Evolutionary conservation across 2,888 invertebrate genomes (phyloP).

Genomic region (Ectropis crepuscularia): DNA sequence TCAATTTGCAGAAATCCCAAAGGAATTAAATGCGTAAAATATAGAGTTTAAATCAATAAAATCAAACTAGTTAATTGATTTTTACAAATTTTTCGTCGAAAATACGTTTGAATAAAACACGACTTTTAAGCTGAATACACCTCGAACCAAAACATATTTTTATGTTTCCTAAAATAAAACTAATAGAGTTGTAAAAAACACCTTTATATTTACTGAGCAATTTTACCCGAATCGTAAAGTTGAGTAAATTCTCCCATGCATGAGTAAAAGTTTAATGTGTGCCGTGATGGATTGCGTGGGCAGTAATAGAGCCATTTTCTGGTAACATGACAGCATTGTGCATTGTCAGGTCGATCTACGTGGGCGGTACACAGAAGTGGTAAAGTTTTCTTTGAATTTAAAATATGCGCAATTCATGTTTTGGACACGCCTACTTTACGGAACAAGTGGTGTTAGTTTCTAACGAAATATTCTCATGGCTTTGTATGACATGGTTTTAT

Average conservation of each 20-base stretch:
- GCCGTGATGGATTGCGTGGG: constrained; percentile 18
- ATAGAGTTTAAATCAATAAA: too few species aligned
- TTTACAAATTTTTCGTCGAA: too few species aligned
- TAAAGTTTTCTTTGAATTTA: neutral
- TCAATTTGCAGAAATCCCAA: too few species aligned
- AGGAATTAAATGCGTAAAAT: too few species aligned
- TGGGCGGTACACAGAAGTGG: constrained; percentile 6
- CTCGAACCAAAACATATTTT: too few species aligned
- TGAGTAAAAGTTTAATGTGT: constrained; percentile 2
- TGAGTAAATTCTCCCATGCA: neutral
- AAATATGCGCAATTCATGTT: neutral
- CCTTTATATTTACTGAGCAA: too few species aligned
- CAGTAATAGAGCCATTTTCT: constrained; percentile 34
- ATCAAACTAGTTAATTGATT: too few species aligned
- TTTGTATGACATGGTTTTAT: too few species aligned
- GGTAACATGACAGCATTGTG: constrained; percentile 25
- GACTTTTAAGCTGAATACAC: too few species aligned
- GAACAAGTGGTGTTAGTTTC: neutral
- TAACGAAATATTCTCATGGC: neutral
- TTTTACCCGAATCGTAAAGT: neutral
- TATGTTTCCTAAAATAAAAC: too few species aligned
- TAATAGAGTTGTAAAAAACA: too few species aligned
- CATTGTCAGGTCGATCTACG: constrained; percentile 12
- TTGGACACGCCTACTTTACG: neutral
- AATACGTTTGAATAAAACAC: too few species aligned